Evolutionary conservation across 1,140 invertebrate species (phyloP).

Genomic region (Physella acuta): DNA sequence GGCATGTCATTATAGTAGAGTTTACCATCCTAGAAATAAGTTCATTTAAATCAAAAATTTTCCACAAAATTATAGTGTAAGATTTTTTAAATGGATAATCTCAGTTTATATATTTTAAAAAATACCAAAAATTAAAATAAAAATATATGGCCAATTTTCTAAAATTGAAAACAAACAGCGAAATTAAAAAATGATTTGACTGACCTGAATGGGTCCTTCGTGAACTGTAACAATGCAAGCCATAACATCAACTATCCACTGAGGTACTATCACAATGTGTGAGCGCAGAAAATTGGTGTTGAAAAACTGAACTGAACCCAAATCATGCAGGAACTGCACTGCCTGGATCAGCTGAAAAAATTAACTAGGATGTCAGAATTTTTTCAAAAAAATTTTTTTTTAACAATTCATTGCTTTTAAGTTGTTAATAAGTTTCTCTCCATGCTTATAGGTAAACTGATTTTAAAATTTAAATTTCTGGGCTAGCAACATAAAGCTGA

Average conservation of each 20-base stretch:
- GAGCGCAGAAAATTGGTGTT: constrained; percentile 50
- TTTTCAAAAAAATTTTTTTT: no score
- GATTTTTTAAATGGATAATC: no score
- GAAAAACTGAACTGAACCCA: constrained; percentile 59
- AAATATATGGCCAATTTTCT: not conserved
- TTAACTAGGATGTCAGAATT: no score
- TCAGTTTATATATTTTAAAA: not conserved
- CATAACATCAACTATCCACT: constrained; percentile 60
- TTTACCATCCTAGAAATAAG: constrained; percentile 48
- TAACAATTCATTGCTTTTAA: no score
- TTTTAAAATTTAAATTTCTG: no score
- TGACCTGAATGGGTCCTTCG: constrained; percentile 49
- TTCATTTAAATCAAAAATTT: not conserved
- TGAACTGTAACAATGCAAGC: constrained; percentile 58
- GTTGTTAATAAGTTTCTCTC: no score
- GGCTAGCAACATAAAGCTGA: no score
- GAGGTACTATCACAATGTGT: constrained; percentile 57
- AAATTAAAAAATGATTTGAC: not conserved
- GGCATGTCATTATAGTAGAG: constrained; percentile 48
- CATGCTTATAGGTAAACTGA: no score
- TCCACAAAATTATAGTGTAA: not conserved
- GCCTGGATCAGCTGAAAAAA: constrained; percentile 49
- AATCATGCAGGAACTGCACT: constrained; percentile 55
- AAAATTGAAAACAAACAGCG: not conserved
- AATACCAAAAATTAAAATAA: not conserved